phyloP scores from a whole-genome alignment of 2,888 invertebrate species.

The Steromphala cineraria region DNA sequence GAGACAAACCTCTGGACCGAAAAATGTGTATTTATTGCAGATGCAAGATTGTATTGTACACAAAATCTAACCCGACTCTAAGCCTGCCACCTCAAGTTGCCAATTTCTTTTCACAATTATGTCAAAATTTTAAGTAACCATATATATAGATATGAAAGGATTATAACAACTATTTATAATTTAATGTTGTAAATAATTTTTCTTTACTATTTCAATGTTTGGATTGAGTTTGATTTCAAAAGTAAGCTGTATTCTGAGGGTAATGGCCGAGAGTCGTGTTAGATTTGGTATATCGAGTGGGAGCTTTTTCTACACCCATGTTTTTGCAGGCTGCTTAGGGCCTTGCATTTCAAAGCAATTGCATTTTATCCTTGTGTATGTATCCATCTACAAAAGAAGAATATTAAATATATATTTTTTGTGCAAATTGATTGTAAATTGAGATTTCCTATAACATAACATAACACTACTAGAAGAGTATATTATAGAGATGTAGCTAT shows the following conservation, averaged over 20 bases:
- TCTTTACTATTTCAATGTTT: too few species aligned
- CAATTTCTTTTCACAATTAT: too few species aligned
- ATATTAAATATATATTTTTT: slow-evolving; percentile 12
- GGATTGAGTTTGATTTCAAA: too few species aligned
- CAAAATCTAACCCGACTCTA: too few species aligned
- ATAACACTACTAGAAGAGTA: background rate
- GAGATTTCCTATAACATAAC: background rate
- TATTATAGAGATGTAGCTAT: background rate
- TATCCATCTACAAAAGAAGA: background rate
- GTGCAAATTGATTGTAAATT: slow-evolving; percentile 5
- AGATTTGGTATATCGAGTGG: background rate
- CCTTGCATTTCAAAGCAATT: background rate
- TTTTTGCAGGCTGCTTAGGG: background rate
- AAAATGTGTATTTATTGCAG: background rate
- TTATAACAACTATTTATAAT: too few species aligned
- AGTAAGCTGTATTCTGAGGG: too few species aligned
- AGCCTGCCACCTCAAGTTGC: too few species aligned
- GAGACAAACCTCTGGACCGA: background rate
- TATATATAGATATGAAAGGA: too few species aligned
- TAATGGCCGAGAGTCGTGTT: too few species aligned
- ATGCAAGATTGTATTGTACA: background rate
- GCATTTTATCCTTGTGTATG: background rate
- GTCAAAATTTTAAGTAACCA: too few species aligned
- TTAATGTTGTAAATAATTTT: too few species aligned
- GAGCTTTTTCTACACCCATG: background rate